phyloP scores from a whole-genome alignment of 2,113 vertebrate genomes.

The Poeciliopsis retropinna region DNA sequence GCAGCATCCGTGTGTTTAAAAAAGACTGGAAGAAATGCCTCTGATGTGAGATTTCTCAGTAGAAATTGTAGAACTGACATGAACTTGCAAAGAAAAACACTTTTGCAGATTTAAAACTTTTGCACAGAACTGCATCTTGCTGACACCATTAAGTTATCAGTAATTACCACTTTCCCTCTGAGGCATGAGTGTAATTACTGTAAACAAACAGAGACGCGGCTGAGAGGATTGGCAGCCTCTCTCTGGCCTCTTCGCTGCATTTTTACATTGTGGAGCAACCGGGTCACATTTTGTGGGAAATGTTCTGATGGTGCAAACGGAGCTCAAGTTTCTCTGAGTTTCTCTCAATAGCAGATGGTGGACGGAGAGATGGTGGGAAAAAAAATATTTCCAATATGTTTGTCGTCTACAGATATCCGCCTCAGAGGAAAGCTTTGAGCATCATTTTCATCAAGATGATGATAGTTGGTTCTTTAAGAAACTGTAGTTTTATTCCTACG shows the following conservation, averaged over 20 bases:
- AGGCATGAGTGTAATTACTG: slow-evolving; percentile 36
- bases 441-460: slow-evolving; percentile 9
- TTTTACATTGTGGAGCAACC: slow-evolving; percentile 40
- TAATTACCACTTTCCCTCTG: slow-evolving; percentile 14
- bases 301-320: slow-evolving; percentile 33
- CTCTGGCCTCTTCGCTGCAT: slow-evolving; percentile 49
- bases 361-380: slow-evolving; percentile 24
- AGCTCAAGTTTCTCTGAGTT: slow-evolving; percentile 57
- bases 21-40: too few relatives aligned
- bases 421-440: slow-evolving; percentile 9
- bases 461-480: not conserved
- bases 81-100: too few relatives aligned
- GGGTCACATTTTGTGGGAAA: slow-evolving; percentile 46
- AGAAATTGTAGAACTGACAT: too few relatives aligned
- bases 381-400: slow-evolving; percentile 40
- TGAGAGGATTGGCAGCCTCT: slow-evolving; percentile 41
- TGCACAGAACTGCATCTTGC: not conserved
- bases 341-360: slow-evolving; percentile 51
- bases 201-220: slow-evolving; percentile 36
- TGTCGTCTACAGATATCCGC: slow-evolving; percentile 9
- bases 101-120: not conserved
- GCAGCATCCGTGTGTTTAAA: too few relatives aligned
- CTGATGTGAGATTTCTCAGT: too few relatives aligned
- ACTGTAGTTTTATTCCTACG: not conserved
- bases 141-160: slow-evolving; percentile 34